These are phyloP conservation scores for Dioctria rufipes DNA, from an alignment of 2,888 invertebrate species.

Conservation along the genomic window DNA sequence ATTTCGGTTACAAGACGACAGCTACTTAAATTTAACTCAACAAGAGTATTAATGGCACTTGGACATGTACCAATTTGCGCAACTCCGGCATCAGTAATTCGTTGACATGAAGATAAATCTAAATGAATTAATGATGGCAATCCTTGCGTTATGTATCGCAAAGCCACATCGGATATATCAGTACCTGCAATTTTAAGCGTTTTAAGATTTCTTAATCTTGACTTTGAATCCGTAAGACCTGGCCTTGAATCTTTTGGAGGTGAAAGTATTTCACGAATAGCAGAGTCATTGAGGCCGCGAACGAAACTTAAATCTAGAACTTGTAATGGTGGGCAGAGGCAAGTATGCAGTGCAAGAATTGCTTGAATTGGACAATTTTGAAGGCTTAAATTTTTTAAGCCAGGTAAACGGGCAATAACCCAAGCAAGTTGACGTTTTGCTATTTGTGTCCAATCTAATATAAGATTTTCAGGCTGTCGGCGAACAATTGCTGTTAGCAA, in stretches of 20 bases:
- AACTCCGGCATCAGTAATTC: constrained; percentile 91
- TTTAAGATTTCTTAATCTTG: constrained; percentile 83
- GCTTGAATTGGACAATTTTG: constrained; percentile 85
- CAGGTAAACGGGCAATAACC: constrained; percentile 89
- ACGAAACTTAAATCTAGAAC: constrained; percentile 90
- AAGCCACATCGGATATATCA: constrained; percentile 87
- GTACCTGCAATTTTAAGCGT: constrained; percentile 87
- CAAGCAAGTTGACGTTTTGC: constrained; percentile 91
- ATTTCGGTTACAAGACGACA: constrained; percentile 87
- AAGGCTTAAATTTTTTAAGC: constrained; percentile 84
- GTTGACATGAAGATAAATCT: constrained; percentile 88
- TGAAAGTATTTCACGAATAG: constrained; percentile 87
- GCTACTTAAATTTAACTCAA: constrained; percentile 84
- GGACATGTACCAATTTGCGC: constrained; percentile 87
- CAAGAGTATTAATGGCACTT: constrained; percentile 77
- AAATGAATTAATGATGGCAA: constrained; percentile 82
- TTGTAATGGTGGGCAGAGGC: constrained; percentile 84
- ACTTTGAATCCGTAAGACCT: constrained; percentile 80
- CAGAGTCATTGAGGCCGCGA: constrained; percentile 86
- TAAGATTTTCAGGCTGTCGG: constrained; percentile 88
- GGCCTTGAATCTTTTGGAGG: constrained; percentile 90
- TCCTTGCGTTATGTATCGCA: constrained; percentile 82
- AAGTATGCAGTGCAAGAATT: constrained; percentile 85
- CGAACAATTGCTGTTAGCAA: constrained; percentile 88
- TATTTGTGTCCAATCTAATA: constrained; percentile 90